Base-by-base conservation (phyloP, 2,888 invertebrate genomes). In the Tenthredo scrophulariae region DNA sequence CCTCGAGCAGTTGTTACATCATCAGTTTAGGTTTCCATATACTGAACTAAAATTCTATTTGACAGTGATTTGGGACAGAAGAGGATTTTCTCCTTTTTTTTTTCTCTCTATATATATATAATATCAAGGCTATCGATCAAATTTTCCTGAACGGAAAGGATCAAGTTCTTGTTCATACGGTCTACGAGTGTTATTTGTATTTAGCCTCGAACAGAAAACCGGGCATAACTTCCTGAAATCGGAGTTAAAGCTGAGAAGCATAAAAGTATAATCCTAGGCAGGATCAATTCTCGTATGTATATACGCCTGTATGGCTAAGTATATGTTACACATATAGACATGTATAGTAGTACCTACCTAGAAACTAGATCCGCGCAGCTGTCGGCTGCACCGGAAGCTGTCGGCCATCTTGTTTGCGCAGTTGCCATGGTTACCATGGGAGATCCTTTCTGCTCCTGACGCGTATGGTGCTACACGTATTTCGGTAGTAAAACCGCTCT, bases 401-500 rank as follows among this genome's bases (percentile, higher is more conserved):
- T 86, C 92, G 90, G 92, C 92, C 93, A 93, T 93, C 89, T 93
- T 93, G 93, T 93, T 92, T 93, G 93, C 91, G 92, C 93, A 92
- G 93, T 93, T 92, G 92, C 92, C 89, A 93, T 91, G 90, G 92
- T 89, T 90, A 91, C 93, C 90, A 90, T 90, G 90, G 89, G 90
- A 91, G 92, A 92, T 91, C 90, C 91, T 91, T 92, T 91, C 89
- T 88, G 87, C 84, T 67, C 70, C 65, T 70, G 83, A 88, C 89
- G 88, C 88, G 89, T 88, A 89, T 87, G 86, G 85, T 85, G 67
- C 70, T 58, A 54, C 74, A 54, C 82, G 83, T 84, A 84, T 85
- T 85, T 85, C 85, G 83, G 87, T 79, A 87, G 85, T 86, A 86
- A 85, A 86, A 88, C 84, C 90, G 86, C 90, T 85, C 89, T 89